A percentile compares a stretch with the other conserved stretches of the same genome.
These are phyloP conservation scores for Amniataba percoides DNA, from an alignment of 2,797 vertebrate species.

Conservation along the genomic window DNA sequence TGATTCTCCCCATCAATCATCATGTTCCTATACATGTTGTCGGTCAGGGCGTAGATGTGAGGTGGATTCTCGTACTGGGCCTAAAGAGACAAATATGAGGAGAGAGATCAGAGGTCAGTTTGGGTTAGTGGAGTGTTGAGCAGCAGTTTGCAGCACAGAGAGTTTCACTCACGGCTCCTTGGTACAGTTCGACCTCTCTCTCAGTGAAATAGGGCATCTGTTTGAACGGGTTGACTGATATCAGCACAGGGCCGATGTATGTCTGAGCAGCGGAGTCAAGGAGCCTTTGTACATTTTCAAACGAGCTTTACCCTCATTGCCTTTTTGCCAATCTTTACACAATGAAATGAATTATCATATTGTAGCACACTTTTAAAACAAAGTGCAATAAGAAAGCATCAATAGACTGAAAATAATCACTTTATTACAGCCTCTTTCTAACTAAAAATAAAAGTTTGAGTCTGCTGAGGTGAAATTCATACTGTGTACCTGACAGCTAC, in stretches of 20 bases:
- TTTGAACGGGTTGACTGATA: slow-evolving; percentile 98
- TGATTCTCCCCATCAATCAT: slow-evolving; percentile 97
- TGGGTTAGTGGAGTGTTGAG: not conserved
- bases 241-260: slow-evolving; percentile 95
- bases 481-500: too few species aligned
- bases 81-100: slow-evolving; percentile 70
- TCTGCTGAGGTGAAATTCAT: too few species aligned
- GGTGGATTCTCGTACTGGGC: slow-evolving; percentile 98
- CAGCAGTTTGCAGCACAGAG: slow-evolving; percentile 2
- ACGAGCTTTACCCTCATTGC: not conserved
- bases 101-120: slow-evolving; percentile 4
- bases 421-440: too few species aligned
- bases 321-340: not conserved
- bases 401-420: too few species aligned
- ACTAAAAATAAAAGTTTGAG: too few species aligned
- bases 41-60: slow-evolving; percentile 95
- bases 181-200: slow-evolving; percentile 94
- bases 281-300: slow-evolving; percentile 30
- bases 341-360: too few species aligned
- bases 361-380: too few species aligned
- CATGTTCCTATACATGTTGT: slow-evolving; percentile 99
- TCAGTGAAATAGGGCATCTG: slow-evolving; percentile 99
- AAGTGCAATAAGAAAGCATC: too few species aligned
- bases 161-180: slow-evolving; percentile 92
- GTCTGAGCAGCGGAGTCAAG: slow-evolving; percentile 89